Base-by-base conservation (phyloP, 2,888 invertebrate genomes). In the Steinernema scapterisci region DNA sequence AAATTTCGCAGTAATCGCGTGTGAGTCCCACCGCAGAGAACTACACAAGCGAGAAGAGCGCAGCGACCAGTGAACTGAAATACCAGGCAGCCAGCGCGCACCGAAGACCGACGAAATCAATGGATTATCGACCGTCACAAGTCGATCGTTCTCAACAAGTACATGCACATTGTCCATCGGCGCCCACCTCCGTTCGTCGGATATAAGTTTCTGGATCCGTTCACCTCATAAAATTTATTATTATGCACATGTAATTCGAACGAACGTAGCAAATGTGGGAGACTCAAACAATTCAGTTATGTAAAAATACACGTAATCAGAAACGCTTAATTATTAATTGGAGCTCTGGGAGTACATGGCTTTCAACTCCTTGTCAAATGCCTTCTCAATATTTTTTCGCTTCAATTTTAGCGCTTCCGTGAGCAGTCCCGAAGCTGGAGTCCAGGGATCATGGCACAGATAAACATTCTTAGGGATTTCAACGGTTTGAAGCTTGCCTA, bases 391-490 rank as follows among this genome's bases (percentile, higher is more conserved):
- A 89, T 94, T 94, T 91, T 95, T 95, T 87, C 97, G 91, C 89
- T 96, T 97, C 88, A 97, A 91, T 90, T 99, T 99, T 90, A 97
- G 95, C 73, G 97, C 97, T 81, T 97, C 97, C 44, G 97, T 99
- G 11, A 97, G 95, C 70, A 97, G 91, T 75, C 96, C 97, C 92
- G 93, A 94, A 88, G 97, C 97, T 0, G 97, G 97, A 0, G 95
- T 94, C 97, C 97, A 99, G 77, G 93, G 93, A 86, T 97, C 97
- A 72, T 92, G 91, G 88, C 94, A 93, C 75, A 97, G 90, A 88
- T 93, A 93, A 74, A 96, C 91, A 1, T 93, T 94, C 46, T 93
- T 92, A 0, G 97, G 97, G 77, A 97, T 92, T 89, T 97, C 97
- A 89, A 93, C 95, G 88, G 92, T 93, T 88, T 94, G 93, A 84